These are phyloP conservation scores for Drosophila persimilis DNA, from an alignment of 1,140 invertebrate genomes.

Conservation along the genomic window DNA sequence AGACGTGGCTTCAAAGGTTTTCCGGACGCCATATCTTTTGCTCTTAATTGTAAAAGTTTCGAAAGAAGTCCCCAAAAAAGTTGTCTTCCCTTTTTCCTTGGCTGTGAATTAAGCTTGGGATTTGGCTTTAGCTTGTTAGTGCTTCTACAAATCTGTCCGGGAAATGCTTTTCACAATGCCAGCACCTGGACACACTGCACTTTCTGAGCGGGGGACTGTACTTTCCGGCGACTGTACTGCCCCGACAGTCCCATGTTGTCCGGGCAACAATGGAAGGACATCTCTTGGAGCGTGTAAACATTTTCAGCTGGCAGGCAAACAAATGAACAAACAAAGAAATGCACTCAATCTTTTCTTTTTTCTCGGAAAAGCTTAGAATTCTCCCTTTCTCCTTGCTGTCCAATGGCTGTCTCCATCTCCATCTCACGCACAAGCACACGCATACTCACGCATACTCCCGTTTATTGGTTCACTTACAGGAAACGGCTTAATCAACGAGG, in stretches of 20 bases:
- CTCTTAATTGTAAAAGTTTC: conserved; percentile 74
- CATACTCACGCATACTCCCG: neutral
- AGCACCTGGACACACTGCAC: conserved; percentile 23
- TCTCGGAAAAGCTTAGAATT: neutral
- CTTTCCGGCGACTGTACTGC: too few species aligned
- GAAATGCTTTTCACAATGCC: conserved; percentile 35
- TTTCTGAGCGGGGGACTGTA: conserved; percentile 2
- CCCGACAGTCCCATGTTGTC: conserved; percentile 13
- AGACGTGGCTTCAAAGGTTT: conserved; percentile 43
- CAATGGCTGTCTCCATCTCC: too few species aligned
- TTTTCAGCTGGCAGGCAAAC: conserved; percentile 31
- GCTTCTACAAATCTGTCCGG: conserved; percentile 38
- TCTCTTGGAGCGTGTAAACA: conserved; percentile 57
- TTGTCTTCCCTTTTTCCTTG: conserved; percentile 21
- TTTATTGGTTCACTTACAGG: conserved; percentile 82
- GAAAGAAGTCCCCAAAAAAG: conserved; percentile 21
- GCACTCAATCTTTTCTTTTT: conserved; percentile 41
- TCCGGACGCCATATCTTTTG: conserved; percentile 47
- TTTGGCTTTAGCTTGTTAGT: conserved; percentile 30
- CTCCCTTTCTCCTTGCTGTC: neutral
- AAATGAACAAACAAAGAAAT: conserved; percentile 36
- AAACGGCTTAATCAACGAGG: conserved; percentile 88
- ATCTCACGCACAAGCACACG: neutral
- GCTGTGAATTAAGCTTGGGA: conserved; percentile 14
- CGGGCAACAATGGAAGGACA: conserved; percentile 45